phyloP scores from a whole-genome alignment of 1,140 invertebrate species.

The Cherax destructor region DNA sequence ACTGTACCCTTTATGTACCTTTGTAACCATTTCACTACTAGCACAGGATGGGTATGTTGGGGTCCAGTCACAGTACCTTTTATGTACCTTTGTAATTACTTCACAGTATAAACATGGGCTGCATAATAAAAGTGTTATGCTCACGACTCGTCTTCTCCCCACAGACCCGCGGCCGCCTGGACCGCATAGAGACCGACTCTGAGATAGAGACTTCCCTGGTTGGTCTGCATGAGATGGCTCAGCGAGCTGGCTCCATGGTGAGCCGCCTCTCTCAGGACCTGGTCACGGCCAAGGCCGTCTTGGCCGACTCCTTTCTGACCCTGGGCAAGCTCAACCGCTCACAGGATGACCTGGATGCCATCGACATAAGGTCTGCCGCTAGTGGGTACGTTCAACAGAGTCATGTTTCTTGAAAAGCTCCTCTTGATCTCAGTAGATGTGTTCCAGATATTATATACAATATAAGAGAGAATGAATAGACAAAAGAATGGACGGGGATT shows the following conservation, averaged over 20 bases:
- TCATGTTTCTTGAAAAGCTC: not conserved
- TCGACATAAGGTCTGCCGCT: conserved; percentile 49
- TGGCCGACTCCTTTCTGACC: conserved; percentile 57
- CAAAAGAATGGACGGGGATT: no score
- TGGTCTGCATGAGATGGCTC: conserved; percentile 40
- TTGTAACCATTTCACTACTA: no score
- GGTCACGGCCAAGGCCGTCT: conserved; percentile 49
- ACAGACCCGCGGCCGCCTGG: conserved; percentile 48
- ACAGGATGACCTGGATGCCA: conserved; percentile 58
- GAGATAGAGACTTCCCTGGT: conserved; percentile 52
- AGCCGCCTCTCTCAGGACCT: conserved; percentile 41
- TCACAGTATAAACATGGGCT: no score
- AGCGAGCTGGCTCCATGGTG: conserved; percentile 50
- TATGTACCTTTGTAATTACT: no score
- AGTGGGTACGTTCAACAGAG: conserved; percentile 37
- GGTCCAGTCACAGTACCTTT: no score
- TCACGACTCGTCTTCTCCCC: no score
- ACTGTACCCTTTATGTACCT: no score
- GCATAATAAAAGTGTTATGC: not conserved
- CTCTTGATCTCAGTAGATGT: no score
- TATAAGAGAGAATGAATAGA: no score
- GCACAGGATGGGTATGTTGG: no score
- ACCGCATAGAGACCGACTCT: conserved; percentile 46
- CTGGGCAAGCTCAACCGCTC: conserved; percentile 62
- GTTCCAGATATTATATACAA: no score